Base-by-base conservation (phyloP, 2,888 invertebrate species). In the Diadromus collaris region DNA sequence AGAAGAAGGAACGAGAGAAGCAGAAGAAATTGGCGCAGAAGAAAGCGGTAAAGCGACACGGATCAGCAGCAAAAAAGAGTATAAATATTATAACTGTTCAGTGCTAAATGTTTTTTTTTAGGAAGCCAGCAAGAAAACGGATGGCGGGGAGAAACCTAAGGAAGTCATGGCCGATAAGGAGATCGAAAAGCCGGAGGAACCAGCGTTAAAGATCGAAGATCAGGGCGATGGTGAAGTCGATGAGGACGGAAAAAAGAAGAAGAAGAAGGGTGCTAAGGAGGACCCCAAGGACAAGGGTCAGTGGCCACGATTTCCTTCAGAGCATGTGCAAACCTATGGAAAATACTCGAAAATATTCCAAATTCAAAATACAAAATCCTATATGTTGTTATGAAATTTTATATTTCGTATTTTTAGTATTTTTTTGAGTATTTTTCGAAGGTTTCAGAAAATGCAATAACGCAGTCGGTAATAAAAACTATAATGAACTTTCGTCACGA, bases 1-100 rank as follows among this genome's bases (percentile, higher is more conserved):
- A 97, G 85, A 97, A 97, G 86, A 97, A 96, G 85, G 96, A 97
- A 90, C 93, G 96, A 19, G 95, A 95, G 86, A 95, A 94, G 84
- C 94, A 94, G 84, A 96, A 96, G 87, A 95, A 95, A 84, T 91
- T 93, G 84, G 95, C 95, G 76, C 93, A 94, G 48, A 95, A 95
- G 86, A 94, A 94, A 86, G 92, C 85, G 29, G 90, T 90, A 84
- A 79, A 85, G 2, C 6, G 24, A 32, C n/a, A 1, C 19, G 1
- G 16, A n/a, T n/a, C n/a, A 32, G 10, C 10, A 2, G 32, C 16
- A 68, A 38, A 27, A 5, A 24, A 27, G 1, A 24, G 1, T n/a
- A 16, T 29, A 0, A 5, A 0, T 13, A 29, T 16, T 54, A 6
- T 29, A 54, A 19, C 27, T 4, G 7, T n/a, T 60, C 54, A 1